phyloP scores from a whole-genome alignment of 1,140 invertebrate genomes.

The Drosophila navojoa region DNA sequence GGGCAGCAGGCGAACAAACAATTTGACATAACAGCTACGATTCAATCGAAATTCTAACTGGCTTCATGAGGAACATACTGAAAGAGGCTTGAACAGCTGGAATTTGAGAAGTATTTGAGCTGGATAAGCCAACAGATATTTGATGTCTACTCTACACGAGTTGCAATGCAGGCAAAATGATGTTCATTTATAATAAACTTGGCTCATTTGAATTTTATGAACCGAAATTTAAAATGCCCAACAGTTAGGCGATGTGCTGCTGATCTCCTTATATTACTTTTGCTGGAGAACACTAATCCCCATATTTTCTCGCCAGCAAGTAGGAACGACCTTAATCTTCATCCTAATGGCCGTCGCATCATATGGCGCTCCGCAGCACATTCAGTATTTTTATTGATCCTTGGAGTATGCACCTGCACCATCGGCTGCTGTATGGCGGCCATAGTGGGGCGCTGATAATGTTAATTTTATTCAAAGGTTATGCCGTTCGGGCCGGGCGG shows the following conservation, averaged over 20 bases:
- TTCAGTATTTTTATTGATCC: conserved; percentile 70
- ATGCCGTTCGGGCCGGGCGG: conserved; percentile 54
- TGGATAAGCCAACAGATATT: neutral
- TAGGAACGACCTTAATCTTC: conserved; percentile 10
- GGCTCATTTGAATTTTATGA: neutral
- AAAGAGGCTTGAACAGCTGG: neutral
- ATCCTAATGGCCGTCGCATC: conserved; percentile 54
- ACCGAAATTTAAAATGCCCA: no score
- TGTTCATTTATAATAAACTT: no score
- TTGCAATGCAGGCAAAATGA: no score
- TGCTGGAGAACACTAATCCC: neutral
- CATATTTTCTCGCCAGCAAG: neutral
- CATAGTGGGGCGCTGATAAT: conserved; percentile 60
- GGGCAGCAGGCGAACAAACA: neutral
- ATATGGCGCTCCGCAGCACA: conserved; percentile 59
- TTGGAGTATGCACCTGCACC: conserved; percentile 22
- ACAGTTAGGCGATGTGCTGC: neutral
- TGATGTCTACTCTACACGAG: no score
- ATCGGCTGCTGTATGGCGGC: conserved; percentile 41
- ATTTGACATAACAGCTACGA: neutral
- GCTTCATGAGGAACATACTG: neutral
- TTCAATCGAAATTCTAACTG: neutral
- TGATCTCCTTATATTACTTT: neutral
- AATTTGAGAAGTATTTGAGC: neutral
- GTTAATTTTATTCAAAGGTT: conserved; percentile 80